phyloP scores from a whole-genome alignment of 2,113 vertebrate genomes.

The Macaca mulatta region DNA sequence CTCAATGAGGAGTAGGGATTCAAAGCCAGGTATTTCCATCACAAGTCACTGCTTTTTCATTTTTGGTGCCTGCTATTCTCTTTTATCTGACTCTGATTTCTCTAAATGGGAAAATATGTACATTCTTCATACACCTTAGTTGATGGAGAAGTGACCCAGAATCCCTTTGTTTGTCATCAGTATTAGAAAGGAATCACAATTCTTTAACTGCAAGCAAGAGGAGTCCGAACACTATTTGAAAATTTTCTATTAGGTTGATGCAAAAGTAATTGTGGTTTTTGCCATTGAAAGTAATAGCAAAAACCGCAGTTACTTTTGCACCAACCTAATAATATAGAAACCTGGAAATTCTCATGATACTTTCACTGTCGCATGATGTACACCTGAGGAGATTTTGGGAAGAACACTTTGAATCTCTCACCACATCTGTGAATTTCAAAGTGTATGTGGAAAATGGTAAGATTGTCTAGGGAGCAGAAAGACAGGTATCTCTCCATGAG shows the following conservation, averaged over 20 bases:
- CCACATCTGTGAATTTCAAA: constrained; percentile 40
- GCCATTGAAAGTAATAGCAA: no score
- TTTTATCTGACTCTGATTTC: constrained; percentile 1
- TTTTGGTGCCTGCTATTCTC: not conserved
- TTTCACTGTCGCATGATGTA: not conserved
- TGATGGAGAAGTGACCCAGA: not conserved
- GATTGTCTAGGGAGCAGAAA: constrained; percentile 6
- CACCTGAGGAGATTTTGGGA: not conserved
- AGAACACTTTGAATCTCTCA: not conserved
- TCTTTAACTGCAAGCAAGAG: not conserved
- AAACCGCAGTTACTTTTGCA: no score
- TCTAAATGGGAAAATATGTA: not conserved
- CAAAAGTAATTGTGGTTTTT: no score
- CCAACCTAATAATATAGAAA: not conserved
- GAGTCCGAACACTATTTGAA: not conserved
- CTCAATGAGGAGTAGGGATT: not conserved
- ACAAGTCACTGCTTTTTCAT: not conserved
- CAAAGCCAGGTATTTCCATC: constrained; percentile 6
- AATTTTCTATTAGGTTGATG: not conserved
- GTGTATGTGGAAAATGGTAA: constrained; percentile 8
- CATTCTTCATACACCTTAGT: not conserved
- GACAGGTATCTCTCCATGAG: constrained; percentile 6
- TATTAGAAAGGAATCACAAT: not conserved
- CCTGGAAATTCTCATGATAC: not conserved
- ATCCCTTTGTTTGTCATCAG: not conserved